Conservation (phyloP, 1,140 invertebrate genomes). For the Forficula auricularia region DNA sequence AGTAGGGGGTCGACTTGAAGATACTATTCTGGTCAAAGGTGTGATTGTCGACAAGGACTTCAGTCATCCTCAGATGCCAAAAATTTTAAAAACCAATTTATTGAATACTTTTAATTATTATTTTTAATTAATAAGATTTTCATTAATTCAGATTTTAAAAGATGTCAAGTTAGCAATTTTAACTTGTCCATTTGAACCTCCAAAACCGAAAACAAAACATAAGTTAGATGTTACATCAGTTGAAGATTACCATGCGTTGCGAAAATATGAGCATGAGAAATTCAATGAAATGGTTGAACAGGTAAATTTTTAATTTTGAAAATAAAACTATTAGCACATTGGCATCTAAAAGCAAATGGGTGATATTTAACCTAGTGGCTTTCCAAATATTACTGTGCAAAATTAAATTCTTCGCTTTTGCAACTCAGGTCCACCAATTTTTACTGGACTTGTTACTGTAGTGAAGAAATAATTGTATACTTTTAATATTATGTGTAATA, state of each 20-base stretch:
- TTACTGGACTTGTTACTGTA: not conserved
- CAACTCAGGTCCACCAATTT: too few species aligned
- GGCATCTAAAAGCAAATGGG: not conserved
- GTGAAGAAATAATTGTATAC: too few species aligned
- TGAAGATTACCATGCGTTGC: slow-evolving; percentile 83
- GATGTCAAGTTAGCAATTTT: slow-evolving; percentile 92
- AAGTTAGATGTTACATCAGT: slow-evolving; percentile 94
- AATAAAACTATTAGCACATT: not conserved
- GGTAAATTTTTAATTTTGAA: slow-evolving; percentile 28
- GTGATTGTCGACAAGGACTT: slow-evolving; percentile 98
- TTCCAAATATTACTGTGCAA: too few species aligned
- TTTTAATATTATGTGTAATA: too few species aligned
- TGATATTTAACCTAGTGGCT: too few species aligned
- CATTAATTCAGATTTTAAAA: slow-evolving; percentile 36
- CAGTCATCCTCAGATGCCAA: slow-evolving; percentile 99
- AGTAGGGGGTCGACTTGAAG: slow-evolving; percentile 92
- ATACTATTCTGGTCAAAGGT: slow-evolving; percentile 89
- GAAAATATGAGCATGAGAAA: slow-evolving; percentile 90
- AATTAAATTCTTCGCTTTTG: too few species aligned
- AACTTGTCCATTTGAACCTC: slow-evolving; percentile 98
- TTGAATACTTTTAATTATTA: slow-evolving; percentile 1
- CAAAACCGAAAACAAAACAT: slow-evolving; percentile 99
- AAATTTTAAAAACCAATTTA: slow-evolving; percentile 34
- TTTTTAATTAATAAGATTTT: slow-evolving; percentile 1
- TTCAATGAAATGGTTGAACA: slow-evolving; percentile 90